Conservation (phyloP, 2,888 invertebrate genomes). For the Drosophila eohydei region DNA sequence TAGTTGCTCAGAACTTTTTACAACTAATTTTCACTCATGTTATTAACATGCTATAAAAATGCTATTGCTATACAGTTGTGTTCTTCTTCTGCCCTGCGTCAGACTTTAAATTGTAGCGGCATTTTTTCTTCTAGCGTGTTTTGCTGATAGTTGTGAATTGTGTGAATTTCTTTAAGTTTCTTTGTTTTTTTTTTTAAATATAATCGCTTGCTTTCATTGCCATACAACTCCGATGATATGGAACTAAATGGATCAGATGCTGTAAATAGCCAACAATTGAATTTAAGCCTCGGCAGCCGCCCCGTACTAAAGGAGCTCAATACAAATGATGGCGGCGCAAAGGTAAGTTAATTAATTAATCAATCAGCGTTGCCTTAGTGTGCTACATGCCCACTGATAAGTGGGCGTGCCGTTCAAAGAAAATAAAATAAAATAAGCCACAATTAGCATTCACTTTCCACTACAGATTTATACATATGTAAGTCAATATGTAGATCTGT, state of each 20-base stretch:
- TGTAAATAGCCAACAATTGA: conserved; percentile 30
- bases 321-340: conserved; percentile 64
- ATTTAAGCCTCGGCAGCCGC: conserved; percentile 43
- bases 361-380: conserved; percentile 16
- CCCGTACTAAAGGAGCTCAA: conserved; percentile 73
- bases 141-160: background rate
- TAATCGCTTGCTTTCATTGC: background rate
- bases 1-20: background rate
- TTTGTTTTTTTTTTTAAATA: conserved; percentile 9
- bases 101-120: conserved; percentile 71
- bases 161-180: conserved; percentile 11
- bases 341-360: conserved; percentile 65
- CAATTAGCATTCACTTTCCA: conserved; percentile 54
- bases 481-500: background rate
- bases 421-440: conserved; percentile 9
- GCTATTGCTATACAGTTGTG: conserved; percentile 11
- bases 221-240: conserved; percentile 33
- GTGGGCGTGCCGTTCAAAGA: conserved; percentile 28
- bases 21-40: conserved; percentile 4
- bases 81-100: conserved; percentile 26
- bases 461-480: background rate
- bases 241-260: conserved; percentile 35
- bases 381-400: conserved; percentile 19
- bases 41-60: conserved; percentile 30
- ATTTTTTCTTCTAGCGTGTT: conserved; percentile 51